These are phyloP conservation scores for Geococcyx californianus DNA, from an alignment of 2,113 vertebrate species.

Conservation along the genomic window DNA sequence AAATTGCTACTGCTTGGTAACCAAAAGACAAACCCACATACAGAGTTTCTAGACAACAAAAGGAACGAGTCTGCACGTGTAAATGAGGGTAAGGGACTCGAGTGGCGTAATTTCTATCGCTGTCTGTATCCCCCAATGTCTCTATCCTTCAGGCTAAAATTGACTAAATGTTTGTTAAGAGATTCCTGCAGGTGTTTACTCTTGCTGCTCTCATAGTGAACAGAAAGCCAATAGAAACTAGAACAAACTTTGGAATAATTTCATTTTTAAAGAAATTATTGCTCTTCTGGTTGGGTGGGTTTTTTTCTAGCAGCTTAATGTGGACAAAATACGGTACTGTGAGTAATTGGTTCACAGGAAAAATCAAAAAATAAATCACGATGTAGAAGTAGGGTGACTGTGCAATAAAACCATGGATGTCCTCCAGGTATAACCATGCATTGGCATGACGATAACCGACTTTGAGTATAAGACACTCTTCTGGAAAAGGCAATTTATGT, in stretches of 20 bases:
- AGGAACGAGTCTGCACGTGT: neutral
- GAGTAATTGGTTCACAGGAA: neutral
- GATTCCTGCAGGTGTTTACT: neutral
- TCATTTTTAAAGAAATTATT: neutral
- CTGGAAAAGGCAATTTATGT: slow-evolving; percentile 58
- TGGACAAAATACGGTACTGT: neutral
- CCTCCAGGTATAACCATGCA: neutral
- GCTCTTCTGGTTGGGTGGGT: neutral
- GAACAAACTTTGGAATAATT: neutral
- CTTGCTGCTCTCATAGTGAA: neutral
- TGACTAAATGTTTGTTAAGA: neutral
- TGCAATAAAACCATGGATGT: neutral
- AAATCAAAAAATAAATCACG: neutral
- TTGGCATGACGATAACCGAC: neutral
- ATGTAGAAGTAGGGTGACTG: neutral
- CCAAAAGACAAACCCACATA: neutral
- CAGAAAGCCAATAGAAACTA: neutral
- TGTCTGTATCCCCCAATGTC: neutral
- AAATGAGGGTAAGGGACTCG: neutral
- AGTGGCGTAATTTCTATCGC: neutral
- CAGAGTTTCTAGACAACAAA: neutral
- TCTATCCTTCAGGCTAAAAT: neutral
- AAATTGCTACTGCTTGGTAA: neutral
- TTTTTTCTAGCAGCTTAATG: neutral
- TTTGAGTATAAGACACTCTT: slow-evolving; percentile 14